These are phyloP conservation scores for Sebastes alutus DNA, from an alignment of 2,797 vertebrate genomes.

Conservation along the genomic window DNA sequence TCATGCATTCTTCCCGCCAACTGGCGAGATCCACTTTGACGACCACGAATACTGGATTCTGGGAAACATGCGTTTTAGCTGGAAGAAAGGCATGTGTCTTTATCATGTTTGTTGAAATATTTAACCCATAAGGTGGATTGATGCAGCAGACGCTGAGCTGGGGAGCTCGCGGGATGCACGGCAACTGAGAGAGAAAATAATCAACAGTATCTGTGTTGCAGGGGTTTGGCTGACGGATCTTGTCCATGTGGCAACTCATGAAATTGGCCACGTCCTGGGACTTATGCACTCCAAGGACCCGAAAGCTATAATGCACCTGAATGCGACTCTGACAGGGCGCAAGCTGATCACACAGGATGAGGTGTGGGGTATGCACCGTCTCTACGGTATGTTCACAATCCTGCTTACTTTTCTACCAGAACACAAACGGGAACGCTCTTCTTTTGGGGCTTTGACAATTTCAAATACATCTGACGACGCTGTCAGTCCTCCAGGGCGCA, in stretches of 20 bases:
- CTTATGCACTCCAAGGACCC: conserved; percentile 96
- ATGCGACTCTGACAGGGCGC: conserved; percentile 93
- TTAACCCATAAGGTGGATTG: background rate
- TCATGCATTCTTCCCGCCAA: conserved; percentile 95
- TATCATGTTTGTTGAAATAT: conserved; percentile 23
- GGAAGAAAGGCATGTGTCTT: conserved; percentile 90
- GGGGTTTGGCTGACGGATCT: conserved; percentile 97
- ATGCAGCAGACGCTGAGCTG: background rate
- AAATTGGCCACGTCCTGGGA: conserved; percentile 94
- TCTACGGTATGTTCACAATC: conserved; percentile 86
- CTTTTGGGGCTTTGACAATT: background rate
- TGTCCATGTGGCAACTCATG: conserved; percentile 95
- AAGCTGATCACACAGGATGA: conserved; percentile 95
- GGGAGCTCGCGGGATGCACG: too few relatives aligned
- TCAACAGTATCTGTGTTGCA: conserved; percentile 63
- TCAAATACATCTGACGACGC: background rate
- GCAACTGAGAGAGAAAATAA: conserved; percentile 17
- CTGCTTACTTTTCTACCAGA: too few relatives aligned
- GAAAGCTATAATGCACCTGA: conserved; percentile 95
- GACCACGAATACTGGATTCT: conserved; percentile 97
- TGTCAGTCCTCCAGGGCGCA: background rate
- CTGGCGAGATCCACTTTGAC: conserved; percentile 97
- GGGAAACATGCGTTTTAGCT: conserved; percentile 96
- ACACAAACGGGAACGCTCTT: background rate
- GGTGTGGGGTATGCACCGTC: conserved; percentile 94